Base-by-base conservation (phyloP, 2,113 vertebrate species). In the Sinocyclocheilus anophthalmus region DNA sequence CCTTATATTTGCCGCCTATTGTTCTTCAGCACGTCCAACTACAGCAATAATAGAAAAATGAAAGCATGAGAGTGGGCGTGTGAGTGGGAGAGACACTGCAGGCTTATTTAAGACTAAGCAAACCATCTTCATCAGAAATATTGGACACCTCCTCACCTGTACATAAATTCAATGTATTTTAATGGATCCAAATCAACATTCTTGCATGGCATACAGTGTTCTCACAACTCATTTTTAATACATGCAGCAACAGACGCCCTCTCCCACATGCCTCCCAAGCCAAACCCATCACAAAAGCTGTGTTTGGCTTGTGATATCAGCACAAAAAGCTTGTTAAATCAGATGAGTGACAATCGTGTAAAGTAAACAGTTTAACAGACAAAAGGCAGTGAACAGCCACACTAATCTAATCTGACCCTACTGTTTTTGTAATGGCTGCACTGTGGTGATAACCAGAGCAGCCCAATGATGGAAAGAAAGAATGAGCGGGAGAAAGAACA, bases 351-450 rank as follows among this genome's bases (percentile, higher is more conserved):
- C 45, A 87, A n/a, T 50, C 12, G 22, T 48, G 20, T 65, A 83
- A 77, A 86, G 73, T 70, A 82, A 70, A 83, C 61, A 67, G 59
- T 84, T 78, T 83, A 50, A 65, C 48, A 70, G 86, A 87, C 86
- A 87, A 84, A 87, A 48, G 81, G 86, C 76, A 33, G 53, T n/a
- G 2, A 79, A 63, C 48, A 73, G 39, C 33, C 67, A 33, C 63
- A 57, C 39, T 85, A 82, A 89, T 83, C 73, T 72, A 67, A 85
- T 85, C 67, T 45, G 11, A 76, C 30, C 77, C 26, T 50, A 77
- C 48, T 48, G 70, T 48, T 33, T 48, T 57, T 69, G 48, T 61
- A 84, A 72, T 55, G 45, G 81, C 81, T 83, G 81, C 65, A 57
- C 6, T 72, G 81, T 84, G 37, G 42, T 50, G 77, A 87, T 55